Evolutionary conservation across 2,797 vertebrate genomes (phyloP).

Genomic region (Pipistrellus nathusii): DNA sequence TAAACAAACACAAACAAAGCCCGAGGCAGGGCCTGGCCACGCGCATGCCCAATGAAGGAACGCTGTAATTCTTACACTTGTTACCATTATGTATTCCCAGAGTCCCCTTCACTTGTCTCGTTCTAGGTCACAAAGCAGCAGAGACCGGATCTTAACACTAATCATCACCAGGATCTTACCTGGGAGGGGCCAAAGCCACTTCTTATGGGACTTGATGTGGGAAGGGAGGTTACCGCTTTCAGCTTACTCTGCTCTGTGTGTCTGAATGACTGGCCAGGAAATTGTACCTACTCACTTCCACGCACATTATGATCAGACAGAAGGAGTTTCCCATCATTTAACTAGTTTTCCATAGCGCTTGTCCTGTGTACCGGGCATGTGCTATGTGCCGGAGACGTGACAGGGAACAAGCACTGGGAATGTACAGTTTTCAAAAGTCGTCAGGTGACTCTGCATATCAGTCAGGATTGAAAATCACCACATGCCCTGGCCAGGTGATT

Average conservation of each 20-base stretch:
- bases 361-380: neutral
- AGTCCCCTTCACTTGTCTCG: neutral
- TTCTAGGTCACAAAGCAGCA: neutral
- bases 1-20: neutral
- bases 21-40: neutral
- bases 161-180: neutral
- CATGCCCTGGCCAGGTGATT: neutral
- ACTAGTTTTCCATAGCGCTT: neutral
- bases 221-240: neutral
- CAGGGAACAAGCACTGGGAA: neutral
- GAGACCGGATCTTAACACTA: neutral
- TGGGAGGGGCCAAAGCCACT: neutral
- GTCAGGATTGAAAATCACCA: conserved; percentile 27
- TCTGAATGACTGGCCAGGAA: neutral
- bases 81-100: neutral
- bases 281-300: neutral
- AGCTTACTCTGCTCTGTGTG: neutral
- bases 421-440: neutral
- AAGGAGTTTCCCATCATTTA: neutral
- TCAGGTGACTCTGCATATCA: neutral
- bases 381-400: neutral
- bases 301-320: neutral
- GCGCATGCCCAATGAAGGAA: neutral
- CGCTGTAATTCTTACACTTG: neutral
- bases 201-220: neutral